Base-by-base conservation (phyloP, 2,113 vertebrate species). In the Promerops cafer region DNA sequence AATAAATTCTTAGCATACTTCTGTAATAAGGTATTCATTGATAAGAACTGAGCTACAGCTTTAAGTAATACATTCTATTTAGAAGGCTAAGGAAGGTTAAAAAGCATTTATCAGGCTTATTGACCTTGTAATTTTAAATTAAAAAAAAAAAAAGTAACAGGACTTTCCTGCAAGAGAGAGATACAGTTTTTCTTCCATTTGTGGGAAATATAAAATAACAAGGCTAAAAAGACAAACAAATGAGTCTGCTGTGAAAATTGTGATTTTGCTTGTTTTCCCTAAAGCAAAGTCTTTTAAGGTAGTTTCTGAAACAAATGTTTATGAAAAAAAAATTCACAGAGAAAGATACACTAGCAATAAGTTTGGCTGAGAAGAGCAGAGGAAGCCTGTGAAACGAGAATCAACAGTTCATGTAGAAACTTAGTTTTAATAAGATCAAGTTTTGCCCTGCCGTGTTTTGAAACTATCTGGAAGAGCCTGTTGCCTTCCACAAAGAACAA, bases 401-500 rank as follows among this genome's bases (percentile, higher is more conserved):
- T 64, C 49, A 83, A 81, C 47, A 90, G 52, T 92, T 90, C 49
- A 0, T 95, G 83, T 61, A 95, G 96, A 95, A 95, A 90, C 89
- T 83, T 63, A 61, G 78, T 74, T 94, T 93, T 90, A 95, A 80
- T 90, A 81, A 95, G 96, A 94, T 96, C 95, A 96, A 79, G 87
- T 94, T 95, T 91, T 92, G 84, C 95, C 94, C 77, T 94, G 89
- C 88, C 0, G 7, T 94, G 90, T 97, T 96, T 95, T 96, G 95
- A 94, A 97, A 97, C 56, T 57, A 89, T 95, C 96, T 96, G 95
- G 96, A 95, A 94, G 75, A 95, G 89, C 93, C 90, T 95, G 92
- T 93, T 95, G 85, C 49, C 79, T 90, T 96, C 94, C 93, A 87
- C 88, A 97, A 90, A 97, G 95, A 96, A 95, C 93, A 96, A 95